Evolutionary conservation across 2,797 vertebrate genomes (phyloP).

Genomic region (Cyprinella venusta): DNA sequence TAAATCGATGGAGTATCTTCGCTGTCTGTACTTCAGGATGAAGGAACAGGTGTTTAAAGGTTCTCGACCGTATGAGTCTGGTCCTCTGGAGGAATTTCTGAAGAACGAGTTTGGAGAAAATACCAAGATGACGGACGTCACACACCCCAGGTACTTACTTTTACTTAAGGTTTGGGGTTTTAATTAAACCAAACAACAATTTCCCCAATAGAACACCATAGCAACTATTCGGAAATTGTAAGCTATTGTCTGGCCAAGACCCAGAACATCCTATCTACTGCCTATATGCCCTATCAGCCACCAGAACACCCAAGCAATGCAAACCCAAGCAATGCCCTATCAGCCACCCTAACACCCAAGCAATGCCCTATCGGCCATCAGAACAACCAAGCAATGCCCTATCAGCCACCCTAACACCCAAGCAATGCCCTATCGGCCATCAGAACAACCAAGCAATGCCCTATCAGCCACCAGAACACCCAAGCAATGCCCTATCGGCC

Average conservation of each 20-base stretch:
- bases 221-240: background rate
- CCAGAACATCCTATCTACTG: background rate
- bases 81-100: constrained; percentile 93
- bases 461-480: background rate
- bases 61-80: constrained; percentile 91
- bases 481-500: background rate
- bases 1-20: constrained; percentile 94
- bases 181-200: background rate
- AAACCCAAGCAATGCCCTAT: no score
- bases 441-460: background rate
- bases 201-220: background rate
- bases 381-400: background rate
- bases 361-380: no score
- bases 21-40: constrained; percentile 97
- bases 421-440: background rate
- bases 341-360: background rate
- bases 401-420: no score
- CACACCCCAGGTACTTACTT: constrained; percentile 85
- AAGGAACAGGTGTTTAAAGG: constrained; percentile 96
- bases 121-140: constrained; percentile 94
- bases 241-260: background rate
- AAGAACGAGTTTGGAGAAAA: constrained; percentile 96
- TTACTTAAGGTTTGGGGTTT: background rate
- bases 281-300: background rate
- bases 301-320: no score